A percentile compares a stretch with the other conserved stretches of the same genome.
These are phyloP conservation scores for Trididemnum miniatum DNA, from an alignment of 23 tunicate species.

Conservation along the genomic window DNA sequence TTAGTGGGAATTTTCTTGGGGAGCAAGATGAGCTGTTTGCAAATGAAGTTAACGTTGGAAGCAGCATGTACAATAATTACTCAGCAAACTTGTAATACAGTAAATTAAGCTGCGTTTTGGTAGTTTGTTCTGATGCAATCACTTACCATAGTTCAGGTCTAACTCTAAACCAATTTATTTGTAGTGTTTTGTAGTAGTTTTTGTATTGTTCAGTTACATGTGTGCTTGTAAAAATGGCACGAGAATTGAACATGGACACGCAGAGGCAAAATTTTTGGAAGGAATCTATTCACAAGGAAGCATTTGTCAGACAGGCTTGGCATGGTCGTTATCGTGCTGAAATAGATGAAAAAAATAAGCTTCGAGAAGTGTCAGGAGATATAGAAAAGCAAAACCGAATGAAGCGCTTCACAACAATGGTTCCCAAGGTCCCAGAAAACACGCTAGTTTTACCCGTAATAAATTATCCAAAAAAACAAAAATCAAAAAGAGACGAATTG, in stretches of 20 bases:
- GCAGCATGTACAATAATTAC: too few species aligned
- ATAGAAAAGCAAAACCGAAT: slow-evolving; percentile 18
- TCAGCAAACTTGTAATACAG: too few species aligned
- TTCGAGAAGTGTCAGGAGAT: background rate
- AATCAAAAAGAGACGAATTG: slow-evolving; percentile 37
- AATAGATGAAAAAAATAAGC: slow-evolving; percentile 15
- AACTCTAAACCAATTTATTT: too few species aligned
- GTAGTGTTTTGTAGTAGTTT: too few species aligned
- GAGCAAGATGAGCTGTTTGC: too few species aligned
- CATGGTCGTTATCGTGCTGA: slow-evolving; percentile 53
- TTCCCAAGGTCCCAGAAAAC: slow-evolving; percentile 66
- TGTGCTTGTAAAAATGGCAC: slow-evolving; percentile 59
- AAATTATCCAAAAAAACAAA: slow-evolving; percentile 62
- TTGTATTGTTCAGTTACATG: background rate
- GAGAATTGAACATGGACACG: slow-evolving; percentile 92
- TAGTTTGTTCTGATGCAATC: too few species aligned
- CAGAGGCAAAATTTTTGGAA: slow-evolving; percentile 93
- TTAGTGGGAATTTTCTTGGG: too few species aligned
- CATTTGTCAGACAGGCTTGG: slow-evolving; percentile 81
- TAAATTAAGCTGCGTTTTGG: too few species aligned
- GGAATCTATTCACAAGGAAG: slow-evolving; percentile 88
- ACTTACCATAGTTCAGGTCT: too few species aligned
- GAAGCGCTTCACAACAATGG: slow-evolving; percentile 67
- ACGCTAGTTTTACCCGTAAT: slow-evolving; percentile 68
- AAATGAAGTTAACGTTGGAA: too few species aligned